phyloP scores from a whole-genome alignment of 2,888 invertebrate genomes.

The Creontiades dilutus region DNA sequence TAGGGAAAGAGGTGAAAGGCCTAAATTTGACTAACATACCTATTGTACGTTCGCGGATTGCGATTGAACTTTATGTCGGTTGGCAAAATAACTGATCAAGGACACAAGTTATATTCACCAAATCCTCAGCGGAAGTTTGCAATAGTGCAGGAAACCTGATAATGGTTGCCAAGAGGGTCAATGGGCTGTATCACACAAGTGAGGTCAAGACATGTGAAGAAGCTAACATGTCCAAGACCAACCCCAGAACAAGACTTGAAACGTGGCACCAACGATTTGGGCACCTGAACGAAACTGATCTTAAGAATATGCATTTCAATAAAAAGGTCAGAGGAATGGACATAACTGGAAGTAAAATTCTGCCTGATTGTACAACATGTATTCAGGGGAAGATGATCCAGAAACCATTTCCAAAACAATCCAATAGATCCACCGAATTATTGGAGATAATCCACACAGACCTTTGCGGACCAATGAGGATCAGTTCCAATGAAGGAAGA shows the following conservation, averaged over 20 bases:
- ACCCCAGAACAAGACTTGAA: not conserved
- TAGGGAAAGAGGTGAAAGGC: not conserved
- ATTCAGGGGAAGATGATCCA: conserved; percentile 41
- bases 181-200: conserved; percentile 10
- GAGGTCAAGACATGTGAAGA: not conserved
- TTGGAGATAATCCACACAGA: conserved; percentile 56
- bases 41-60: conserved; percentile 38
- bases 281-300: not conserved
- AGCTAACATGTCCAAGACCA: not conserved
- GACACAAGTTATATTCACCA: conserved; percentile 13
- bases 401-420: conserved; percentile 36
- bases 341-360: not conserved
- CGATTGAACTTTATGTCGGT: conserved; percentile 47
- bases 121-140: not conserved
- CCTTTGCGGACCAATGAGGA: conserved; percentile 48
- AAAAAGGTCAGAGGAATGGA: not conserved
- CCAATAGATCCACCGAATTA: conserved; percentile 28
- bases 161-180: not conserved
- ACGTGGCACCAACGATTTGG: conserved; percentile 44
- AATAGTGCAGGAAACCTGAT: not conserved
- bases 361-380: not conserved
- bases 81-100: conserved; percentile 54
- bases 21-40: not conserved
- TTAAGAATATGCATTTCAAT: not conserved
- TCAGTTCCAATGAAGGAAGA: not conserved